Conservation (phyloP, 2,797 vertebrate genomes). For the Artibeus jamaicensis region DNA sequence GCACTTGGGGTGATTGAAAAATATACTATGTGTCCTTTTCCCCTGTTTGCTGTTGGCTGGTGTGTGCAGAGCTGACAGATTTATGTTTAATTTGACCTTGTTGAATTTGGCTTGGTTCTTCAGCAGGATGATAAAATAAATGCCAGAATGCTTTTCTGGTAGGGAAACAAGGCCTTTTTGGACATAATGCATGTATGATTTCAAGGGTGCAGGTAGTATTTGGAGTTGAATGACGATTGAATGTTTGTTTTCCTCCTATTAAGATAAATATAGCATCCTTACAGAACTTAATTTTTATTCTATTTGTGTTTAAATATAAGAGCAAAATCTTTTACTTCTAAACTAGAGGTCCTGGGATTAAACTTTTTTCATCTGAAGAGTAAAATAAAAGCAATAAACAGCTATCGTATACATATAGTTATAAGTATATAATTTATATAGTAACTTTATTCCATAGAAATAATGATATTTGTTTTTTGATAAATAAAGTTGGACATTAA, state of each 20-base stretch:
- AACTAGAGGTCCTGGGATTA: background rate
- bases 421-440: background rate
- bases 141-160: background rate
- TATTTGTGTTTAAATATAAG: background rate
- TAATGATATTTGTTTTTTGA: background rate
- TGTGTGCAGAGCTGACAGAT: background rate
- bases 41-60: background rate
- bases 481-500: background rate
- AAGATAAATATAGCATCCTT: background rate
- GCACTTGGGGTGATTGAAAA: background rate
- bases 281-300: background rate
- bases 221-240: background rate
- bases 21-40: background rate
- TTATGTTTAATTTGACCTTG: slow-evolving; percentile 12
- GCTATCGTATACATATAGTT: background rate
- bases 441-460: background rate
- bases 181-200: background rate
- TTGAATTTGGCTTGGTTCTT: background rate
- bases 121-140: background rate
- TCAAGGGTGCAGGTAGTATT: background rate
- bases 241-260: background rate
- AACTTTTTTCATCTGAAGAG: background rate
- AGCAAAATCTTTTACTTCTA: slow-evolving; percentile 16
- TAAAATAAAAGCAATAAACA: background rate
- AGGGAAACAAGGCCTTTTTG: background rate